phyloP scores from a whole-genome alignment of 2,888 invertebrate genomes.

The Hermaeophaga mercurialis region DNA sequence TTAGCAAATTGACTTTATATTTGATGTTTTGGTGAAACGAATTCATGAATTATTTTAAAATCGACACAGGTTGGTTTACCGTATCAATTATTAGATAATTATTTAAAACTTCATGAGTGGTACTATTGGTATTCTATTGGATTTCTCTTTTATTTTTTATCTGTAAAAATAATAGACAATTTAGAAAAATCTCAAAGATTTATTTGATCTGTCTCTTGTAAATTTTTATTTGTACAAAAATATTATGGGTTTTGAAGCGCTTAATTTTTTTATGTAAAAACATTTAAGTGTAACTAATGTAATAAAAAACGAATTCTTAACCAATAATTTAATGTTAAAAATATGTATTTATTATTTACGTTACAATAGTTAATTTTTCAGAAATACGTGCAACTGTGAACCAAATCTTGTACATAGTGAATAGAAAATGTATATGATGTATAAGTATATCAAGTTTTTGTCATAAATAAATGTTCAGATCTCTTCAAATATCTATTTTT shows the following conservation, averaged over 20 bases:
- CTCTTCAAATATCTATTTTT: conserved; percentile 36
- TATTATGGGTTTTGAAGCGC: conserved; percentile 30
- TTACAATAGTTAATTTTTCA: conserved; percentile 29
- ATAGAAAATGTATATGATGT: conserved; percentile 50
- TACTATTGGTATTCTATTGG: background rate
- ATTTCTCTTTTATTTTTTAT: background rate
- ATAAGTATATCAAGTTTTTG: conserved; percentile 56
- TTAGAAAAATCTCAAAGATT: conserved; percentile 24
- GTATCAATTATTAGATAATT: too few relatives aligned
- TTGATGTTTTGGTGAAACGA: too few relatives aligned
- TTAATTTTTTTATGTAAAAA: conserved; percentile 32
- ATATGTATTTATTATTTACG: conserved; percentile 39
- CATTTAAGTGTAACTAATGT: conserved; percentile 30
- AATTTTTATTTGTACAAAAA: conserved; percentile 29
- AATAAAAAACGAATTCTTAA: conserved; percentile 27
- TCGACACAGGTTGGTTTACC: too few relatives aligned
- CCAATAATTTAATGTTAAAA: conserved; percentile 43
- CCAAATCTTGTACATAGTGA: conserved; percentile 50
- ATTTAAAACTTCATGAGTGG: too few relatives aligned
- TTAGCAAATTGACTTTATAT: too few relatives aligned
- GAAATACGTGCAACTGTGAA: conserved; percentile 47
- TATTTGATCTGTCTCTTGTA: conserved; percentile 20
- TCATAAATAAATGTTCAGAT: conserved; percentile 58
- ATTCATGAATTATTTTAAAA: too few relatives aligned
- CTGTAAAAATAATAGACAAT: conserved; percentile 9